These are phyloP conservation scores for Drosophila atripex DNA, from an alignment of 2,888 invertebrate genomes.

Conservation along the genomic window DNA sequence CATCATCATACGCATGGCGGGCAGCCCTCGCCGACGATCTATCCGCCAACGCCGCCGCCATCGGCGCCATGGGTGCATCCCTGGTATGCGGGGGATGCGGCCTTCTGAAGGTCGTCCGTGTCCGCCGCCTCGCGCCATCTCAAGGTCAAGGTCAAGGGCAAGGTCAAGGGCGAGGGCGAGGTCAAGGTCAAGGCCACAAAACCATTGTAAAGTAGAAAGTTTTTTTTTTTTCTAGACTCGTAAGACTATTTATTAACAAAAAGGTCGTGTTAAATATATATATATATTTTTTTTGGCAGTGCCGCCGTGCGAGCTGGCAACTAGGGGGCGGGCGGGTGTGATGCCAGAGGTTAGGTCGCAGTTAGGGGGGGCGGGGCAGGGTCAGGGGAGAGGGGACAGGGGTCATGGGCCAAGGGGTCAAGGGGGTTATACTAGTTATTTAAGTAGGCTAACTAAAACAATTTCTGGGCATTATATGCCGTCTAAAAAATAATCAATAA, in stretches of 20 bases:
- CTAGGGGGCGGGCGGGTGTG: neutral
- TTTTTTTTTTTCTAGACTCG: slow-evolving; percentile 11
- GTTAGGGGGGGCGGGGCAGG: neutral
- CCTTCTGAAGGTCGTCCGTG: slow-evolving; percentile 68
- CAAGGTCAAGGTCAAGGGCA: neutral
- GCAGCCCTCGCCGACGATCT: slow-evolving; percentile 84
- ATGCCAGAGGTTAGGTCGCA: neutral
- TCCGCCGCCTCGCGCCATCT: neutral
- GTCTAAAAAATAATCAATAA: slow-evolving; percentile 47
- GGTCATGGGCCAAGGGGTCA: too few species aligned
- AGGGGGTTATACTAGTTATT: slow-evolving; percentile 38
- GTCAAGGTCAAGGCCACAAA: neutral
- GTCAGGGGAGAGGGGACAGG: neutral
- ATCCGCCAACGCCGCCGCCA: slow-evolving; percentile 84
- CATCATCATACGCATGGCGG: slow-evolving; percentile 81
- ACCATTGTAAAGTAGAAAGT: slow-evolving; percentile 25
- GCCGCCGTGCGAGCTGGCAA: neutral
- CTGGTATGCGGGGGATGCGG: slow-evolving; percentile 83
- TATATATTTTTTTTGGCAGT: slow-evolving; percentile 19
- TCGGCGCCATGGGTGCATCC: slow-evolving; percentile 84
- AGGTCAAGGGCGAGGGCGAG: neutral
- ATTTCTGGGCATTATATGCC: slow-evolving; percentile 65
- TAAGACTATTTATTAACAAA: slow-evolving; percentile 42
- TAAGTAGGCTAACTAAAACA: slow-evolving; percentile 73
- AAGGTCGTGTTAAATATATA: neutral